Evolutionary conservation across 2,888 invertebrate species (phyloP).

Genomic region (Drosophila falleni): DNA sequence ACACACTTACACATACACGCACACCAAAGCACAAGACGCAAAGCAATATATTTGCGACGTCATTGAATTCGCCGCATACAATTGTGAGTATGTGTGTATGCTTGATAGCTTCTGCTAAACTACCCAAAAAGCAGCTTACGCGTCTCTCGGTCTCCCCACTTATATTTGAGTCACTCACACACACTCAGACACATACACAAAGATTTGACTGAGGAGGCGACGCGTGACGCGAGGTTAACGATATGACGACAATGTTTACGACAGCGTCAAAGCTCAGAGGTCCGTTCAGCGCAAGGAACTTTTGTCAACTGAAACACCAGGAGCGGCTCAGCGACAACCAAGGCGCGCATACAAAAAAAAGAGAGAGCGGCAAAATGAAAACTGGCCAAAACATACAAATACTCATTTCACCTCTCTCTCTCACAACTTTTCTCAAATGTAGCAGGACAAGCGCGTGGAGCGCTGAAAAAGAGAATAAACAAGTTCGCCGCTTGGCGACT

Average conservation of each 20-base stretch:
- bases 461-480: slow-evolving; percentile 13
- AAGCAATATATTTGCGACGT: slow-evolving; percentile 76
- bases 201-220: slow-evolving; percentile 58
- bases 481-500: slow-evolving; percentile 39
- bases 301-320: slow-evolving; percentile 71
- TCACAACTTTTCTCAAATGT: slow-evolving; percentile 10
- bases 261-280: slow-evolving; percentile 40
- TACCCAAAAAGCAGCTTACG: slow-evolving; percentile 51
- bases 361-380: slow-evolving; percentile 31
- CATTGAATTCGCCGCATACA: slow-evolving; percentile 79
- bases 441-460: slow-evolving; percentile 44
- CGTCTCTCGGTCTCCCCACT: slow-evolving; percentile 32
- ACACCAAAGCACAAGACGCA: slow-evolving; percentile 52
- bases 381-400: slow-evolving; percentile 24
- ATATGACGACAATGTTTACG: slow-evolving; percentile 48
- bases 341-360: slow-evolving; percentile 32
- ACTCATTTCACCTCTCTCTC: slow-evolving; percentile 19
- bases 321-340: slow-evolving; percentile 44
- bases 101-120: slow-evolving; percentile 41
- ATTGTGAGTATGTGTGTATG: slow-evolving; percentile 32
- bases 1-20: slow-evolving; percentile 17
- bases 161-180: slow-evolving; percentile 52
- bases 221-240: slow-evolving; percentile 59
- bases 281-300: slow-evolving; percentile 74
- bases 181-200: slow-evolving; percentile 28